phyloP scores from a whole-genome alignment of 2,797 vertebrate genomes.

The Holocentrus rufus region DNA sequence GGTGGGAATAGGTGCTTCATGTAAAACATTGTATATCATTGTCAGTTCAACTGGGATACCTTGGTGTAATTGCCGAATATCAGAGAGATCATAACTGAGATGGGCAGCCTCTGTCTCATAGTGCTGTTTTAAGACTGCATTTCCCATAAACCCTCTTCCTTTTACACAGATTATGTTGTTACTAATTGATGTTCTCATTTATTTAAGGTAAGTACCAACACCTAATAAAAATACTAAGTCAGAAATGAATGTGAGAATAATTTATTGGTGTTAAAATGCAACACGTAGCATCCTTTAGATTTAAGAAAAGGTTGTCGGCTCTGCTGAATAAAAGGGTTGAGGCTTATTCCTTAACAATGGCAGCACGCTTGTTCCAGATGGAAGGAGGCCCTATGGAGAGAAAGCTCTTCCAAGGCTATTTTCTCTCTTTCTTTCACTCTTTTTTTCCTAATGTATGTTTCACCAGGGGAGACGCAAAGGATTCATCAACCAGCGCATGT shows the following conservation, averaged over 20 bases:
- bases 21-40: conserved; percentile 25
- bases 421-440: neutral
- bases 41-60: conserved; percentile 42
- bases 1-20: conserved; percentile 11
- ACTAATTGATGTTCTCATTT: neutral
- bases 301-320: neutral
- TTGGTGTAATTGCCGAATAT: conserved; percentile 23
- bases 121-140: neutral
- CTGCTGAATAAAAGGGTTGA: neutral
- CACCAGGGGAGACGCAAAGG: neutral
- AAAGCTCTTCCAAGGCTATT: neutral
- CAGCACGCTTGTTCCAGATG: neutral
- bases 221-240: neutral
- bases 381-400: neutral
- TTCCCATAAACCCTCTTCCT: neutral
- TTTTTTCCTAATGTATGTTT: neutral
- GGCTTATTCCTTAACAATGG: too few relatives aligned
- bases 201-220: neutral
- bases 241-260: neutral
- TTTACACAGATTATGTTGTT: too few relatives aligned
- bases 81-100: neutral
- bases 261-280: neutral
- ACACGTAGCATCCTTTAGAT: neutral
- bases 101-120: neutral
- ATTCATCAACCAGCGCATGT: neutral